phyloP scores from a whole-genome alignment of 2,797 vertebrate genomes.

The Eupleurogrammus muticus region DNA sequence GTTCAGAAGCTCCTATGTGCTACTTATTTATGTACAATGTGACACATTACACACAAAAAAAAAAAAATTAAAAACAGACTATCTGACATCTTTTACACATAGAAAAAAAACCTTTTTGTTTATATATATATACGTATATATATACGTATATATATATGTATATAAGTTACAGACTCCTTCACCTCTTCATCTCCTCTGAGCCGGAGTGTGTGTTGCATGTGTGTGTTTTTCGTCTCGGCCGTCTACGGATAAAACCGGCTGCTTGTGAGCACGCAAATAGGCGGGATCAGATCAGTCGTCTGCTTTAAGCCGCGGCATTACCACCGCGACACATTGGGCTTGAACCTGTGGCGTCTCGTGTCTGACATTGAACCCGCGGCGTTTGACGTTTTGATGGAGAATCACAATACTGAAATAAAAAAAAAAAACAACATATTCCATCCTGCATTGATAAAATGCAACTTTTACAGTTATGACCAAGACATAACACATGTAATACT shows the following conservation, averaged over 20 bases:
- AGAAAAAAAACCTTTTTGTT: slow-evolving; percentile 50
- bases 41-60: slow-evolving; percentile 30
- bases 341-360: slow-evolving; percentile 21
- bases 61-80: slow-evolving; percentile 35
- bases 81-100: slow-evolving; percentile 31
- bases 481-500: not conserved
- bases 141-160: too few relatives aligned
- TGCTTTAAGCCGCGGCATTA: slow-evolving; percentile 58
- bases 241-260: not conserved
- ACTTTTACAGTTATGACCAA: not conserved
- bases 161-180: slow-evolving; percentile 10
- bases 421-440: not conserved
- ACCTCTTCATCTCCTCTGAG: slow-evolving; percentile 26
- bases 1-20: slow-evolving; percentile 35
- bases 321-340: slow-evolving; percentile 39
- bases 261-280: slow-evolving; percentile 55
- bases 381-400: not conserved
- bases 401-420: not conserved
- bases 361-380: slow-evolving; percentile 31
- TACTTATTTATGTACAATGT: slow-evolving; percentile 41
- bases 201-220: too few relatives aligned
- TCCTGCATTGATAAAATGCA: slow-evolving; percentile 15
- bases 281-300: slow-evolving; percentile 64
- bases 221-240: slow-evolving; percentile 7
- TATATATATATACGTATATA: too few relatives aligned